Percentiles rank a stretch among this genome's conserved stretches.
Conservation (phyloP, 2,113 vertebrate species). For the Myrmecobius fasciatus region DNA sequence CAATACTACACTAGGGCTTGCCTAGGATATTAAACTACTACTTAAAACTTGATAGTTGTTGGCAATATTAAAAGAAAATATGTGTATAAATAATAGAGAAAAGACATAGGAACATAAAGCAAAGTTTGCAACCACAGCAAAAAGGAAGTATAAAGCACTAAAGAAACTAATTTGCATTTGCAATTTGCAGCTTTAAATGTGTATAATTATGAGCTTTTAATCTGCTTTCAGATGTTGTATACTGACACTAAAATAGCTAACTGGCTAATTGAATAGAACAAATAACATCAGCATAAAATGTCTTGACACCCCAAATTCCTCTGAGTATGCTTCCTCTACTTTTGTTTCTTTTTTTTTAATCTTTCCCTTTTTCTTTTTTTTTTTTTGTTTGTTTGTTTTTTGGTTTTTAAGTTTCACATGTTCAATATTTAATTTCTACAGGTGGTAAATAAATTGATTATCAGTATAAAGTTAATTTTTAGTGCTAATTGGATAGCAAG, state of each 20-base stretch:
- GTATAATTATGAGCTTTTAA: constrained; percentile 35
- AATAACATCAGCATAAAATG: background rate
- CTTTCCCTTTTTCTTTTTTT: too few relatives aligned
- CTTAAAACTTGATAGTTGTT: background rate
- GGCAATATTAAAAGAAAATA: background rate
- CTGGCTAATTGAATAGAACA: background rate
- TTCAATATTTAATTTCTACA: background rate
- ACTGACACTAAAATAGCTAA: background rate
- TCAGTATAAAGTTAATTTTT: background rate
- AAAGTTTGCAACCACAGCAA: background rate
- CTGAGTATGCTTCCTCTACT: accelerated
- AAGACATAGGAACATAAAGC: background rate
- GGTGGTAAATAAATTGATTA: background rate
- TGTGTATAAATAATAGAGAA: background rate
- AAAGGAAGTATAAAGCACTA: constrained; percentile 35
- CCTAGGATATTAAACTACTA: background rate
- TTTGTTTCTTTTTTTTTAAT: background rate
- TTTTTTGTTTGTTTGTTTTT: background rate
- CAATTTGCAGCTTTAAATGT: background rate
- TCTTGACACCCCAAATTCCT: background rate
- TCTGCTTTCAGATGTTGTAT: background rate
- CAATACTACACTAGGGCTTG: background rate
- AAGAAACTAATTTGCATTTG: constrained; percentile 7
- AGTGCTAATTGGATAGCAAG: constrained; percentile 1
- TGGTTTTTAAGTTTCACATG: background rate